A percentile compares a stretch with the other conserved stretches of the same genome.
Conservation (phyloP, 1,140 invertebrate genomes). For the Atopsyche davidsoni region DNA sequence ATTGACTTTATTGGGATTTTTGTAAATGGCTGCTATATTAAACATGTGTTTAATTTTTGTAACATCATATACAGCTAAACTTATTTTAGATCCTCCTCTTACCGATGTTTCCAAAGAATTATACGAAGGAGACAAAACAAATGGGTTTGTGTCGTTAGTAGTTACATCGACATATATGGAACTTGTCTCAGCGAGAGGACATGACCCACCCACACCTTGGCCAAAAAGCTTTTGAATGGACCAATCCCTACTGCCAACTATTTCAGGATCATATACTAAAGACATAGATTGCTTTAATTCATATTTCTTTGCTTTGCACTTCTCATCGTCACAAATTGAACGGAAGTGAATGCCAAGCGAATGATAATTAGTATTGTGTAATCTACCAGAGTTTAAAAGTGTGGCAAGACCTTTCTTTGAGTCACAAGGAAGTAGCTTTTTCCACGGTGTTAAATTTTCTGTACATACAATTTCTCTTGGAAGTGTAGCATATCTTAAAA, state of each 20-base stretch:
- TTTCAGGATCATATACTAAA: slow-evolving; percentile 76
- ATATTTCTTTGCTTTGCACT: slow-evolving; percentile 59
- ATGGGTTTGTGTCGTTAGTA: slow-evolving; percentile 52
- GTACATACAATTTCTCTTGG: slow-evolving; percentile 96
- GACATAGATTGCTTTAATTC: slow-evolving; percentile 81
- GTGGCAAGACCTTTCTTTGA: slow-evolving; percentile 78
- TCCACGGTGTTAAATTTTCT: slow-evolving; percentile 98
- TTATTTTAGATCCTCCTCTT: slow-evolving; percentile 59
- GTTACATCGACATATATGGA: slow-evolving; percentile 80
- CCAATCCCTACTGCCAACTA: slow-evolving; percentile 67
- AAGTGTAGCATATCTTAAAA: slow-evolving; percentile 77
- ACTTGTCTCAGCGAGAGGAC: slow-evolving; percentile 71
- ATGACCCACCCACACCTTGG: slow-evolving; percentile 68
- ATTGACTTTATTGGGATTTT: slow-evolving; percentile 38
- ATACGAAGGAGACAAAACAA: slow-evolving; percentile 54
- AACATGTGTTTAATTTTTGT: slow-evolving; percentile 52
- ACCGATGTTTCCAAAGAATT: slow-evolving; percentile 51
- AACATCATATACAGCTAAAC: slow-evolving; percentile 65
- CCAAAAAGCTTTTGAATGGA: slow-evolving; percentile 83
- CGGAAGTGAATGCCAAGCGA: slow-evolving; percentile 83
- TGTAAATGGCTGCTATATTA: slow-evolving; percentile 59
- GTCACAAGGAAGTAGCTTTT: slow-evolving; percentile 91
- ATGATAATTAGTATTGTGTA: slow-evolving; percentile 92
- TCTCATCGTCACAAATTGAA: slow-evolving; percentile 60
- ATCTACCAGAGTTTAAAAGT: slow-evolving; percentile 81